phyloP scores from a whole-genome alignment of 2,888 invertebrate genomes.

The Arrhopalites spinosus region DNA sequence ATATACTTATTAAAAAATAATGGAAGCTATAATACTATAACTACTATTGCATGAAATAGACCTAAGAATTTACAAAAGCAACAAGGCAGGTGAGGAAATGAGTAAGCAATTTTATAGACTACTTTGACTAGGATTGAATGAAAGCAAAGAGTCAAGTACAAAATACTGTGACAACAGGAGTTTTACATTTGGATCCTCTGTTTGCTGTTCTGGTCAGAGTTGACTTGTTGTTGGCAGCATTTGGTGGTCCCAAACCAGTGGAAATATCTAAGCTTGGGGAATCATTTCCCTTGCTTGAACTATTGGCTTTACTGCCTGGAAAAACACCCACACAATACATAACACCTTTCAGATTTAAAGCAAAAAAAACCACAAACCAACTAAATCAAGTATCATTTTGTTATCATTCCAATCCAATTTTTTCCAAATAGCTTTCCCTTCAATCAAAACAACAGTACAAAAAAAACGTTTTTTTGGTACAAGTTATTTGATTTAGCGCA shows the following conservation, averaged over 20 bases:
- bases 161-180: conserved; percentile 23
- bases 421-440: conserved; percentile 44
- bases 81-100: conserved; percentile 10
- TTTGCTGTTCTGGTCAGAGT: conserved; percentile 52
- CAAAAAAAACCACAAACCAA: conserved; percentile 45
- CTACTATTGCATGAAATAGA: background rate
- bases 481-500: background rate
- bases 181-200: conserved; percentile 56
- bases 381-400: conserved; percentile 22
- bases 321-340: conserved; percentile 62
- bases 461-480: background rate
- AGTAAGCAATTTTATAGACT: conserved; percentile 7
- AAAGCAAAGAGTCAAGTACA: conserved; percentile 27
- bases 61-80: background rate
- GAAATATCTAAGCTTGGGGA: conserved; percentile 51
- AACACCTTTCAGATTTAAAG: conserved; percentile 41
- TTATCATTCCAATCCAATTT: conserved; percentile 32
- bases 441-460: conserved; percentile 36
- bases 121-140: conserved; percentile 5
- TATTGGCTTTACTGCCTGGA: conserved; percentile 62
- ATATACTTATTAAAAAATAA: background rate
- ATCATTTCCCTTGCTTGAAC: conserved; percentile 58
- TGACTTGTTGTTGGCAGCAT: conserved; percentile 47
- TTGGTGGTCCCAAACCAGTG: conserved; percentile 43
- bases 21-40: background rate